Base-by-base conservation (phyloP, 2,888 invertebrate species). In the Helleia helle region DNA sequence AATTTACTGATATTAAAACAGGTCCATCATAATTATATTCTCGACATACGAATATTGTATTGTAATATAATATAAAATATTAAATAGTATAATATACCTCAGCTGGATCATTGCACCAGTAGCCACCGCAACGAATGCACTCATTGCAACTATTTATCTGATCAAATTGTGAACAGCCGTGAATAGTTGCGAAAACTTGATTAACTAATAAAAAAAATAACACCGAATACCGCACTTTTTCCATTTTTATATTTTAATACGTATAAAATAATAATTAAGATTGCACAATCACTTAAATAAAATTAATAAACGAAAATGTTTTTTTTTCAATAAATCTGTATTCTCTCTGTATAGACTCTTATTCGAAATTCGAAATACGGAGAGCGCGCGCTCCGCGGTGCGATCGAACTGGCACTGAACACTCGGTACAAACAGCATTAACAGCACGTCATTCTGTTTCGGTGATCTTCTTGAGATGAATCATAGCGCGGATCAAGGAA, bases 81-180 rank as follows among this genome's bases (percentile, higher is more conserved):
- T 8, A 9, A 9, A 22, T 18, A 11, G 18, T 12, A 6, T 18
- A 36, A 60, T 64, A 59, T 54, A 75, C 73, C 54, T 47, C 48
- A 38, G 39, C 37, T 12, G 50, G 56, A 41, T 64, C 50, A 11
- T 57, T 68, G 56, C 83, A 83, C 81, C 81, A 83, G 26, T 51
- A 40, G 22, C 61, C 66, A 36, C 69, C 73, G 46, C 68, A 70
- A 58, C 71, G 59, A 45, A 77, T 61, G 55, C 83, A 84, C 47
- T 71, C 65, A 51, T 80, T 59, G 63, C 83, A 83, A 47, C 51
- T 65, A 41, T 44, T 52, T 40, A 59, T 49, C 3, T 48, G 44
- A 13, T 49, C 41, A 22, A 55, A 29, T 39, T 56, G 47, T 34
- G 53, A 46, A 41, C 60, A 65, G 38, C 58, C 48, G 44, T 59